Percentiles rank a stretch among this genome's conserved stretches.
Evolutionary conservation across 2,888 invertebrate species (phyloP).

Genomic region (Azorinus chamasolen): DNA sequence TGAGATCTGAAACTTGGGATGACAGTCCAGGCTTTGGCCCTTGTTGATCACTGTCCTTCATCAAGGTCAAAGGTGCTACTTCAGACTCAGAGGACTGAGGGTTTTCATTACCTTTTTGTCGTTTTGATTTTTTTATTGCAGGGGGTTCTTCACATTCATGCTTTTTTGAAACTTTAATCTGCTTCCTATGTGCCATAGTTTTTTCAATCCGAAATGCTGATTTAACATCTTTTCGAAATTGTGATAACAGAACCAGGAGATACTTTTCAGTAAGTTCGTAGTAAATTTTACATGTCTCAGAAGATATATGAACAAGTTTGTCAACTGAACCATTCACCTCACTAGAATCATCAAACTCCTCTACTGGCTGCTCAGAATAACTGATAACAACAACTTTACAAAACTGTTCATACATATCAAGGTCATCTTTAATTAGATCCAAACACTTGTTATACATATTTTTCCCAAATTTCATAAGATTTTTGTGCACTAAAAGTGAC

Average conservation of each 20-base stretch:
- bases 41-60: too few relatives aligned
- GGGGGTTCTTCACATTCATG: not conserved
- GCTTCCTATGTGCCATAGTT: slow-evolving; percentile 47
- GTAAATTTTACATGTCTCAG: slow-evolving; percentile 13
- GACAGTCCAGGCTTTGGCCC: too few relatives aligned
- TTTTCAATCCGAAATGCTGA: slow-evolving; percentile 21
- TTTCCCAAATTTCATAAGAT: slow-evolving; percentile 38
- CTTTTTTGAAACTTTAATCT: slow-evolving; percentile 32
- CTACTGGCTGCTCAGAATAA: too few relatives aligned
- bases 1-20: too few relatives aligned
- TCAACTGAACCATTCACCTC: too few relatives aligned
- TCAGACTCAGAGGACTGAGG: too few relatives aligned
- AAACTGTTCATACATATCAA: slow-evolving; percentile 19
- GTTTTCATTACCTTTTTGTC: not conserved
- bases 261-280: slow-evolving; percentile 23
- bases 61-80: too few relatives aligned
- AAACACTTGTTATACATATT: slow-evolving; percentile 38
- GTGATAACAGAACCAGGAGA: slow-evolving; percentile 36
- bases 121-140: not conserved
- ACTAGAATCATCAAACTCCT: too few relatives aligned
- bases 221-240: slow-evolving; percentile 40
- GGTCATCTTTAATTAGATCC: slow-evolving; percentile 8
- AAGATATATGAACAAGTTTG: too few relatives aligned
- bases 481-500: slow-evolving; percentile 21
- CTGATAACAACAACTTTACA: too few relatives aligned